Base-by-base conservation (phyloP, 1,140 invertebrate species). In the Lasioglossum baleicum region DNA sequence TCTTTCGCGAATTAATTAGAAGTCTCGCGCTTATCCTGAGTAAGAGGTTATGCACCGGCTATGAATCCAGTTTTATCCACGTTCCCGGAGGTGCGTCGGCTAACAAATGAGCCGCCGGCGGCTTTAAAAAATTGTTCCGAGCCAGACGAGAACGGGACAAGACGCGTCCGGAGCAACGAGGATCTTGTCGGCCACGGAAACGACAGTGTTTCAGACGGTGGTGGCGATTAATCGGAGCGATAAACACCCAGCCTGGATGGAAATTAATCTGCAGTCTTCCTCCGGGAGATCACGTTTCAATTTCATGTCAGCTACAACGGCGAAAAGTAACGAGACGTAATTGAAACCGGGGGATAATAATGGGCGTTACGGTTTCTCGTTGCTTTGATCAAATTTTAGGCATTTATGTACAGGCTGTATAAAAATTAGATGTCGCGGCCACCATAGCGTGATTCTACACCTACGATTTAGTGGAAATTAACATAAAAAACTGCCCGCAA, bases 1-100 rank as follows among this genome's bases (percentile, higher is more conserved):
- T 82, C 80, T 67, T 79, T 68, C 15, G 64, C 15, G 40, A 75
- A 80, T 80, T 75, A 80, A 80, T 80, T 75, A 68, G 53, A 67
- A 67, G 77, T 20, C 51, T 40, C 40, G 15, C 70, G 77, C 7
- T 80, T 26, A 74, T 66, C 63, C 53, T 67, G 63, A 42, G 53
- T 53, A 80, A 75, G 64, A 48, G 64, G 69, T 66, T 80, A 51
- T 26, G 53, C 44, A 58, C 51, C 26, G 51, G 71, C 17, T 31
- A 75, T 75, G 71, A 67, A 80, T 80, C 67, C 60, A 75, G 44
- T 80, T 75, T 80, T 68, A 75, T 67, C 42, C 53, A 1, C 31
- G 64, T 53, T 80, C 58, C 64, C 17, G n/a, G 53, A 53, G 72
- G 15, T 48, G 6, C n/a, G 35, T 8, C 26, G 70, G 22, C 70